phyloP scores from a whole-genome alignment of 2,797 vertebrate species.

The Rachycentron canadum region DNA sequence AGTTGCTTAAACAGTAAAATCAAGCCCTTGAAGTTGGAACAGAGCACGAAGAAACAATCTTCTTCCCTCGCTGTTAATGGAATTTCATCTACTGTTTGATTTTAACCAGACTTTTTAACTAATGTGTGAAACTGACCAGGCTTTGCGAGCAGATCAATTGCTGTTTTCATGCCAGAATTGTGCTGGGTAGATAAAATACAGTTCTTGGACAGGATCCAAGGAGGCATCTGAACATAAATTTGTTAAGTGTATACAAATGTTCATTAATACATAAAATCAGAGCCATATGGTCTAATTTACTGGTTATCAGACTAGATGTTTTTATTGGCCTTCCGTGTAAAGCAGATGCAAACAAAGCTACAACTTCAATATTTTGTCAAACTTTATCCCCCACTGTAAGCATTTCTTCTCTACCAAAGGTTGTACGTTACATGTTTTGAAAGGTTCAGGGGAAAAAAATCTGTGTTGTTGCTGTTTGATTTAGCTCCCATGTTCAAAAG shows the following conservation, averaged over 20 bases:
- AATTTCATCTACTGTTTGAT: slow-evolving; percentile 47
- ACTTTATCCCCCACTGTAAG: not conserved
- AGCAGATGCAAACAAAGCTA: slow-evolving; percentile 20
- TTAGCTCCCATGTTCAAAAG: not conserved
- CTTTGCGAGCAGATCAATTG: slow-evolving; percentile 50
- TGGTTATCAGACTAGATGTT: slow-evolving; percentile 7
- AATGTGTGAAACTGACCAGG: slow-evolving; percentile 63
- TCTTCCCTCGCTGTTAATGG: slow-evolving; percentile 32
- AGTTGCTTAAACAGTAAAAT: slow-evolving; percentile 48
- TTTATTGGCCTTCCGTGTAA: slow-evolving; percentile 20
- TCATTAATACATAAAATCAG: slow-evolving; percentile 53
- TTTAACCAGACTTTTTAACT: slow-evolving; percentile 41
- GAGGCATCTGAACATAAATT: slow-evolving; percentile 41
- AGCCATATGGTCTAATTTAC: slow-evolving; percentile 45
- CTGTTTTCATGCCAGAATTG: slow-evolving; percentile 59
- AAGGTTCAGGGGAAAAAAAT: not conserved
- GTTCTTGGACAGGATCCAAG: slow-evolving; percentile 53
- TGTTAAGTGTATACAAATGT: slow-evolving; percentile 49
- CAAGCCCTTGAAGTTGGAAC: slow-evolving; percentile 29
- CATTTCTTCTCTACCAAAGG: slow-evolving; percentile 2
- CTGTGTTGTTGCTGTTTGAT: slow-evolving; percentile 5
- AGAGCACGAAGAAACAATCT: slow-evolving; percentile 39
- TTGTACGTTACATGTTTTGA: not conserved
- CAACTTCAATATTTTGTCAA: slow-evolving; percentile 3
- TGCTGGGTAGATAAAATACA: slow-evolving; percentile 51